Evolutionary conservation across 1,140 invertebrate species (phyloP), one percentile per base, ranked within the genome.

Genomic region (Formica exsecta): DNA sequence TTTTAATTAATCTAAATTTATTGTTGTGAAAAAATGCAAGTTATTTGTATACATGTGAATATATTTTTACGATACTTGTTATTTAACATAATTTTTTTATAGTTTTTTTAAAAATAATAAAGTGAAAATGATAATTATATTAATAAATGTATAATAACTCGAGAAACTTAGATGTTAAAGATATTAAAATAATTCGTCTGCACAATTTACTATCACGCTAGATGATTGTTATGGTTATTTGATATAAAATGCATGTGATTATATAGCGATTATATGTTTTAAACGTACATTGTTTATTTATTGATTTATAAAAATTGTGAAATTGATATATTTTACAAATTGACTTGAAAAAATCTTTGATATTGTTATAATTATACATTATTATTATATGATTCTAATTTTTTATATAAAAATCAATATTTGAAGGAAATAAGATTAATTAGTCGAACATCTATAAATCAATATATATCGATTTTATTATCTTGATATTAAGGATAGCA

Each of bases 161-260:
- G 54, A 75, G 32, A 25, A 11, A 74, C 32, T 54, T 36, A 54
- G 11, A 57, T 61, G 57, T 75, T 61, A 38, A 38, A 25, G 4
- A 61, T 38, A 16, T 16, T 22, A 25, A 74, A 74, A 74, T 3
- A 22, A 11, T 11, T 61, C 25, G 51, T 75, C 38, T 16, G 54
- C 9, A 41, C 7, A 59, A 51, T 54, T 73, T 54, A 36, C 36
- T 74, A 59, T 75, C 38, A 38, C 59, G 11, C 19, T 59, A 25
- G 11, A 38, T 74, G 3, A 59, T 41, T 9, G 25, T 71, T 54
- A 68, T 71, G 48, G 9, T 79, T 79, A 54, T 59, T 54, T 71
- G 32, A 81, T 80, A 44, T 1, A 19, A 71, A 70, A 59, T 71
- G 66, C 65, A 59, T 73, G 48, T 51, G 54, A 16, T 81, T 71